A percentile compares a stretch with the other conserved stretches of the same genome.
Evolutionary conservation across 2,888 invertebrate species (phyloP).

Genomic region (Micoletzkya japonica): DNA sequence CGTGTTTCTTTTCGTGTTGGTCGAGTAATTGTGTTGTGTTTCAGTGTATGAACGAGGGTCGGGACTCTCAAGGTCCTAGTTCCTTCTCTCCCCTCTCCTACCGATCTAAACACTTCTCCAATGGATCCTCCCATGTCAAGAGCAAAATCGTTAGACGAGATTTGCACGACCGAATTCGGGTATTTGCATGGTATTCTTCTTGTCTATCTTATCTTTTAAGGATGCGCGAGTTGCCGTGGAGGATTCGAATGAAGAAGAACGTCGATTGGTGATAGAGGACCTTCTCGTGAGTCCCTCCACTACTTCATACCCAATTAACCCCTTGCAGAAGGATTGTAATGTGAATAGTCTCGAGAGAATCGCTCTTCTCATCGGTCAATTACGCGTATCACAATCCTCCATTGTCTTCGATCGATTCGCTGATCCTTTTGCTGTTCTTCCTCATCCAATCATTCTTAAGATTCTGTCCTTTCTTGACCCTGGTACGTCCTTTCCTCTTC

Average conservation of each 20-base stretch:
- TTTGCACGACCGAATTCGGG: no score
- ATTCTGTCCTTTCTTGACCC: slow-evolving; percentile 27
- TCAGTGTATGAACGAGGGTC: no score
- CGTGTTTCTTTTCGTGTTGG: no score
- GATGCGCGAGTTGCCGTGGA: neutral
- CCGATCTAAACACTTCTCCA: no score
- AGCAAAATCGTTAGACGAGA: no score
- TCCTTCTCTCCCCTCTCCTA: no score
- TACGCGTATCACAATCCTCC: slow-evolving; percentile 9
- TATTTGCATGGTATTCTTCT: no score
- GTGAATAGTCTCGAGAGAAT: slow-evolving; percentile 15
- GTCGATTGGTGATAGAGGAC: slow-evolving; percentile 5
- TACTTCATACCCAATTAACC: neutral
- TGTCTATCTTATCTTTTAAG: neutral
- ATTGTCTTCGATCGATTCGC: neutral
- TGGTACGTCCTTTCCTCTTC: neutral
- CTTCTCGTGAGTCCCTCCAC: neutral
- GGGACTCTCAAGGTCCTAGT: no score
- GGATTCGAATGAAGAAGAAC: slow-evolving; percentile 15
- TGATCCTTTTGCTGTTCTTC: slow-evolving; percentile 28
- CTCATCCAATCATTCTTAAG: slow-evolving; percentile 20
- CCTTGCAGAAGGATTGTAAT: slow-evolving; percentile 23
- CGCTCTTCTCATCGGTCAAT: neutral
- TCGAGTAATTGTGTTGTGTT: no score
- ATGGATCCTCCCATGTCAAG: no score